phyloP scores from a whole-genome alignment of 2,113 vertebrate species.

The Ameiurus melas region DNA sequence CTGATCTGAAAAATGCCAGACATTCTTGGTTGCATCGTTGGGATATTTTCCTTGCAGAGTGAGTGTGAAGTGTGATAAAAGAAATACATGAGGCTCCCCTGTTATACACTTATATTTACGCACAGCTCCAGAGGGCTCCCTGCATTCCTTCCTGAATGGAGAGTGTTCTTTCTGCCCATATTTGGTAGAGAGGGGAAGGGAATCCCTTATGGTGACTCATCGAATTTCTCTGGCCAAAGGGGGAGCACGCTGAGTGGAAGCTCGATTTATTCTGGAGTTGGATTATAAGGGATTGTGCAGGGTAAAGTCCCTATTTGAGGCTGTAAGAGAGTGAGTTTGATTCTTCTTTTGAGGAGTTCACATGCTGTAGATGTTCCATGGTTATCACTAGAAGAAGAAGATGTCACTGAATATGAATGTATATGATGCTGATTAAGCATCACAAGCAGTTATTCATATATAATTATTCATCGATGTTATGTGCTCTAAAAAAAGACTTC shows the following conservation, averaged over 20 bases:
- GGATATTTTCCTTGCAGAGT: slow-evolving; percentile 51
- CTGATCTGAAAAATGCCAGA: slow-evolving; percentile 46
- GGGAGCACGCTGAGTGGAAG: slow-evolving; percentile 48
- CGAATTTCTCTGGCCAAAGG: slow-evolving; percentile 36
- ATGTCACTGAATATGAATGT: background rate
- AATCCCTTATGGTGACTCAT: slow-evolving; percentile 62
- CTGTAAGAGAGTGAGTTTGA: background rate
- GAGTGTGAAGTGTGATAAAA: slow-evolving; percentile 35
- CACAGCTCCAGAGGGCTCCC: slow-evolving; percentile 44
- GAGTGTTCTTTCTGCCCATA: slow-evolving; percentile 59
- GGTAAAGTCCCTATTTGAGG: slow-evolving; percentile 22
- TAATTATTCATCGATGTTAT: background rate
- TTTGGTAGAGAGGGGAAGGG: slow-evolving; percentile 62
- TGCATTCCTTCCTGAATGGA: slow-evolving; percentile 59
- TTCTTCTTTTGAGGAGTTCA: background rate
- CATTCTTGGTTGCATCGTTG: slow-evolving; percentile 50
- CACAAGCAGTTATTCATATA: background rate
- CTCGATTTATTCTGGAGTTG: slow-evolving; percentile 37
- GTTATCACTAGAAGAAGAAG: background rate
- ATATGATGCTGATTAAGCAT: background rate
- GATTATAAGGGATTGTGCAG: slow-evolving; percentile 33
- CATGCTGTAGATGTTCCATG: background rate
- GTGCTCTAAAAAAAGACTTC: background rate
- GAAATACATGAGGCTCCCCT: slow-evolving; percentile 30
- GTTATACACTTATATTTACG: slow-evolving; percentile 42